Percentiles rank a stretch among this genome's conserved stretches.
These are phyloP conservation scores for Gadus macrocephalus DNA, from an alignment of 2,113 vertebrate genomes.

Conservation along the genomic window DNA sequence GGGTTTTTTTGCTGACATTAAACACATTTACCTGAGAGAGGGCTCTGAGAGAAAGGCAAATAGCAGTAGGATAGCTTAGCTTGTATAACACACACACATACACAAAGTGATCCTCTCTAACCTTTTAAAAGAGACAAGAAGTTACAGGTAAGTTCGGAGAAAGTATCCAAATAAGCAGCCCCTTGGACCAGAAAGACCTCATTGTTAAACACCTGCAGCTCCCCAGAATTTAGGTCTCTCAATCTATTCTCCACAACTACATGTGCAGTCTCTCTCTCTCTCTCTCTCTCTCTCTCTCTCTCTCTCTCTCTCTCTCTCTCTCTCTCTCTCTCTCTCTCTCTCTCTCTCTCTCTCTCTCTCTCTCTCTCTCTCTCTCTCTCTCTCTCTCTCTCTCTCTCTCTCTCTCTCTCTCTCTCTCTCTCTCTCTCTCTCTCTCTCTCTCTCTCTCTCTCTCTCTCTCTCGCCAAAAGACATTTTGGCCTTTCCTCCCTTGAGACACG, in stretches of 20 bases:
- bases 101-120: neutral
- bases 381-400: slow-evolving; percentile 17
- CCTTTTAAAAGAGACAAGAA: neutral
- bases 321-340: neutral
- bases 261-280: slow-evolving; percentile 14
- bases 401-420: neutral
- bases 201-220: slow-evolving; percentile 7
- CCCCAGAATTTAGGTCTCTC: neutral
- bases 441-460: slow-evolving; percentile 36
- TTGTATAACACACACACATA: neutral
- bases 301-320: neutral
- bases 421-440: neutral
- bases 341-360: neutral
- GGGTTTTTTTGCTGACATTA: too few relatives aligned
- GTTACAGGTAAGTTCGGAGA: neutral
- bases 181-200: neutral
- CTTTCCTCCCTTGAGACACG: slow-evolving; percentile 33
- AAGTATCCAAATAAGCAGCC: neutral
- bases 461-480: too few relatives aligned
- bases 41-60: neutral
- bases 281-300: neutral
- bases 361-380: slow-evolving; percentile 24
- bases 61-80: too few relatives aligned
- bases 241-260: slow-evolving; percentile 9
- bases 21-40: neutral